Evolutionary conservation across 2,113 vertebrate genomes (phyloP), one percentile per base, ranked within the genome.

Genomic region (Gadus macrocephalus): DNA sequence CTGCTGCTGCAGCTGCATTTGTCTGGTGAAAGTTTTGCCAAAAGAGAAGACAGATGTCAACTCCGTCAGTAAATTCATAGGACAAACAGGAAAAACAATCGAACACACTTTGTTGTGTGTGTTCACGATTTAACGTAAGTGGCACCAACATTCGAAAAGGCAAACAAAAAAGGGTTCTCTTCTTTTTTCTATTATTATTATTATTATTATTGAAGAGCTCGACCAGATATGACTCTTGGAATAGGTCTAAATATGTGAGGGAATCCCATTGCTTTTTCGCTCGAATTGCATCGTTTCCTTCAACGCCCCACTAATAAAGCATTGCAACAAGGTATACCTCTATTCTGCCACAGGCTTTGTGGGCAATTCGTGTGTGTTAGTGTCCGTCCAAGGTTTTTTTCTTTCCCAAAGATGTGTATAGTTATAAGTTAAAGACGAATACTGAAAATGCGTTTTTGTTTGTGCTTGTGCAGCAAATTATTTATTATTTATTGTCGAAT

Each of bases 401-500:
- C 73, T 88, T 85, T 94, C 94, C 95, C 94, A 96, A 94, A 97
- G 94, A 96, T 95, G 93, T 98, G 93, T 97, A 95, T 93, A 95
- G 92, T 94, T 93, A 93, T 95, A 91, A 92, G 87, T 94, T 94
- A 91, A 91, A 90, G 92, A 91, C 91, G 88, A 91, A 90, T 89
- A 72, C 91, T 90, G 86, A 92, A 87, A 75, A 87, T 80, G 76
- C 82, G 73, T 78, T 89, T 89, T 93, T 91, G 89, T 96, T 96
- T 93, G 93, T 94, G 96, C 92, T 92, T 93, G 93, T 95, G 94
- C 94, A 94, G 92, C 93, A 92, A 85, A 93, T 94, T 95, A 98
- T 97, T 97, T 98, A 97, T 97, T 97, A 98, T 98, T 98, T 98
- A 98, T 98, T 96, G 95, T 95, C 83, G 27, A 96, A 96, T 92